Conservation (phyloP, 2,797 vertebrate genomes). For the Otus scops region DNA sequence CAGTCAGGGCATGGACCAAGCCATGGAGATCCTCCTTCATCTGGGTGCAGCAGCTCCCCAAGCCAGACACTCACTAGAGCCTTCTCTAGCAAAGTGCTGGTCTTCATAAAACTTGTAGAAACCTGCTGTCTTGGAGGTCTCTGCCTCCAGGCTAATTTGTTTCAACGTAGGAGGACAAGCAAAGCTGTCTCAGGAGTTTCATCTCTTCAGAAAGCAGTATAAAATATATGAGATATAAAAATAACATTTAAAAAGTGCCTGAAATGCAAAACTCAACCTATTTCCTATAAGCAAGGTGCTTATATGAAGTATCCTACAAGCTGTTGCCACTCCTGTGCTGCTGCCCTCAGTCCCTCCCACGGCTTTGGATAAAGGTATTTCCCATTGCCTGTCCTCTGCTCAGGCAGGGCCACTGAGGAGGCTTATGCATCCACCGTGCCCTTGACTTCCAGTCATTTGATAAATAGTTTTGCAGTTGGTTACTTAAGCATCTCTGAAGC, state of each 20-base stretch:
- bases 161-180: not conserved
- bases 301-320: not conserved
- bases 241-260: not conserved
- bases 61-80: rapidly evolving
- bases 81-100: not conserved
- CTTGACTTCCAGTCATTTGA: not conserved
- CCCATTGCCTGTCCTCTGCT: not conserved
- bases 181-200: not conserved
- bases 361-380: not conserved
- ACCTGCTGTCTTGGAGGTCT: not conserved
- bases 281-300: not conserved
- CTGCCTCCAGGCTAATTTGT: not conserved
- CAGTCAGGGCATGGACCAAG: rapidly evolving
- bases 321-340: rapidly evolving
- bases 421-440: not conserved
- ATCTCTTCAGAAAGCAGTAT: not conserved
- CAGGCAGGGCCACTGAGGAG: not conserved
- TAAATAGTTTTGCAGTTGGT: slow-evolving; percentile 43
- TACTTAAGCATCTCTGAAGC: slow-evolving; percentile 13
- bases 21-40: not conserved
- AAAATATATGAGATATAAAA: not conserved
- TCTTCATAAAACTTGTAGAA: not conserved
- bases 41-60: not conserved
- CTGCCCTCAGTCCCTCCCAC: not conserved
- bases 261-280: not conserved